Evolutionary conservation across 1,140 invertebrate genomes (phyloP), one percentile per base, ranked within the genome.

Genomic region (Atta cephalotes): DNA sequence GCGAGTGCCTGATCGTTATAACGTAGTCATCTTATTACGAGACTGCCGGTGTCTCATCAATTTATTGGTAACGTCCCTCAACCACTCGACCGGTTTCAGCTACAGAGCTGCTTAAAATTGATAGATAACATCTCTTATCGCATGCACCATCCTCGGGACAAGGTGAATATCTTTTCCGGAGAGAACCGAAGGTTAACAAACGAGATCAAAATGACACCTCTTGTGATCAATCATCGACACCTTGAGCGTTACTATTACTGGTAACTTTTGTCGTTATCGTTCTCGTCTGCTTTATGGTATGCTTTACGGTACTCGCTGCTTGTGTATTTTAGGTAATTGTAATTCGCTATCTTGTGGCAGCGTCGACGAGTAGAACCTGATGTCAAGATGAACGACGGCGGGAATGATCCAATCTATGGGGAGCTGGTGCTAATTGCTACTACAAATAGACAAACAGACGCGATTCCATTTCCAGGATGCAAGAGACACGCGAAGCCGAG

Each of bases 361-460:
- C 56, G 70, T 45, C 80, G 68, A 79, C 82, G 82, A 66, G 45
- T 53, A 78, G 56, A 53, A 60, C 79, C 58, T 68, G 74, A 88
- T 82, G 90, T 88, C 87, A 89, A 91, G 62, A 84, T 68, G 85
- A 76, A 85, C 84, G 68, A 91, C 78, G 86, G 53, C 35, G 87
- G 60, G 79, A 86, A 87, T 87, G 91, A 90, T 92, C 84, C 91
- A 92, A 92, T 91, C 90, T 87, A 86, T 62, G 76, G 86, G 86
- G 87, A 62, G 78, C 71, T 87, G 68, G 76, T 71, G 85, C 80
- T 92, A 92, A 92, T 92, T 92, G 88, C 90, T 92, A 86, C 87
- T 62, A 91, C 91, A 92, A 92, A 92, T 88, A 92, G 91, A 90
- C 90, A 92, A 92, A 92, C 87, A 91, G 91, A 89, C 91, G 87